phyloP scores from a whole-genome alignment of 2,113 vertebrate genomes.

The Neolamprologus sp. region DNA sequence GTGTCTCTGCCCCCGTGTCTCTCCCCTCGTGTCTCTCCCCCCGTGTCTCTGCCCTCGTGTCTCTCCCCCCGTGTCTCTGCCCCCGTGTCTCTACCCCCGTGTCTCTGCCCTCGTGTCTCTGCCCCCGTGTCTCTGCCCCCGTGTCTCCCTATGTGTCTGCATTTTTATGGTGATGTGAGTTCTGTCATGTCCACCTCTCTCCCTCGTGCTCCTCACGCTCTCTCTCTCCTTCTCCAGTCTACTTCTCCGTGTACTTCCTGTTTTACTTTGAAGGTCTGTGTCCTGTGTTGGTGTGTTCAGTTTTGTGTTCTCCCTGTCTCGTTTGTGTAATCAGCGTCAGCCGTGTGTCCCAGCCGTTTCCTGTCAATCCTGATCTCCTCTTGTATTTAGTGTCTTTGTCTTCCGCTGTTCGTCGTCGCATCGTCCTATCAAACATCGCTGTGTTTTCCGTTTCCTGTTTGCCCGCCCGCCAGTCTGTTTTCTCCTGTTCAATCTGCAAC shows the following conservation, averaged over 20 bases:
- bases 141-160: background rate
- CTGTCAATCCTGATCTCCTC: background rate
- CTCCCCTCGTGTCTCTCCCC: fast-evolving
- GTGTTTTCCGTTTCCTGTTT: background rate
- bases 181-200: background rate
- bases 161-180: background rate
- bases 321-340: too few species aligned
- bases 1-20: fast-evolving
- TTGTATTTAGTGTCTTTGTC: background rate
- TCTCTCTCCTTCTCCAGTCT: background rate
- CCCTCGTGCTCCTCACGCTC: too few species aligned
- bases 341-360: background rate
- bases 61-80: fast-evolving
- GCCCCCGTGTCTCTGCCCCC: fast-evolving
- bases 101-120: too few species aligned
- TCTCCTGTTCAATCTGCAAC: background rate
- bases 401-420: background rate
- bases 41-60: fast-evolving
- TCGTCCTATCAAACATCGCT: background rate
- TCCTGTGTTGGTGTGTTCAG: too few species aligned
- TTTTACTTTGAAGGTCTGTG: too few species aligned
- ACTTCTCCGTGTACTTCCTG: too few species aligned
- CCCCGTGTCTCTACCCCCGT: fast-evolving
- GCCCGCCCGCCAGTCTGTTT: background rate
- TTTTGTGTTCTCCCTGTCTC: too few species aligned